A percentile compares a stretch with the other conserved stretches of the same genome.
These are phyloP conservation scores for Drosophila micromelanica DNA, from an alignment of 1,140 invertebrate species.

Conservation along the genomic window DNA sequence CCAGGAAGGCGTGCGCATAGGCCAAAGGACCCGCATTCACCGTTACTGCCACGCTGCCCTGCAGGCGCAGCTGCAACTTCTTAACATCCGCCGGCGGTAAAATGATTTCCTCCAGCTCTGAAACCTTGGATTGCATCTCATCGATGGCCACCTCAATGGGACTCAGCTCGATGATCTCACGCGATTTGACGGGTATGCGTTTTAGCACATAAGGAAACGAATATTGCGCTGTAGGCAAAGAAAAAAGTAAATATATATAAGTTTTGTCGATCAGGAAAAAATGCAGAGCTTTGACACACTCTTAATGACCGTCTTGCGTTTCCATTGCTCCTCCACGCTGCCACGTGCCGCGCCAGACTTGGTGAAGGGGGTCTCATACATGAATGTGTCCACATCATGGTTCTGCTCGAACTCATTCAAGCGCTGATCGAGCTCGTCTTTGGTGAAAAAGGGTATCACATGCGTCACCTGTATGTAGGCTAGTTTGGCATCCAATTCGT, in stretches of 20 bases:
- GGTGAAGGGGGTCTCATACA: constrained; percentile 97
- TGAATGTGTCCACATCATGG: constrained; percentile 94
- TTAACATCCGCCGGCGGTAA: constrained; percentile 92
- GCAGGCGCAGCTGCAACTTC: constrained; percentile 94
- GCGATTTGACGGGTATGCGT: constrained; percentile 90
- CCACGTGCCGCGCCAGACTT: constrained; percentile 91
- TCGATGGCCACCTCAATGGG: constrained; percentile 97
- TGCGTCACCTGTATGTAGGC: constrained; percentile 97
- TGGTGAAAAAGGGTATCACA: constrained; percentile 91
- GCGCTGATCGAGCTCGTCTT: constrained; percentile 87
- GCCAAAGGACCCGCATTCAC: constrained; percentile 98
- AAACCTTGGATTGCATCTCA: constrained; percentile 94
- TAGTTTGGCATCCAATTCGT: constrained; percentile 91
- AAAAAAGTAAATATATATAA: background rate
- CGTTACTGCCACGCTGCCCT: constrained; percentile 95
- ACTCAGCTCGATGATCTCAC: constrained; percentile 90
- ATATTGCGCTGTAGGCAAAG: constrained; percentile 87
- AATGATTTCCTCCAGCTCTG: constrained; percentile 94
- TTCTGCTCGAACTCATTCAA: constrained; percentile 93
- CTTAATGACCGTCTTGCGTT: constrained; percentile 93
- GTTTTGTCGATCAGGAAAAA: background rate
- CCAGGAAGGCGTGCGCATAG: constrained; percentile 95
- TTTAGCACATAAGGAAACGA: constrained; percentile 97
- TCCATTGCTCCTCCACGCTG: constrained; percentile 94
- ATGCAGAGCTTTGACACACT: constrained; percentile 85